phyloP scores from a whole-genome alignment of 2,888 invertebrate species.

The Lasius platythorax region DNA sequence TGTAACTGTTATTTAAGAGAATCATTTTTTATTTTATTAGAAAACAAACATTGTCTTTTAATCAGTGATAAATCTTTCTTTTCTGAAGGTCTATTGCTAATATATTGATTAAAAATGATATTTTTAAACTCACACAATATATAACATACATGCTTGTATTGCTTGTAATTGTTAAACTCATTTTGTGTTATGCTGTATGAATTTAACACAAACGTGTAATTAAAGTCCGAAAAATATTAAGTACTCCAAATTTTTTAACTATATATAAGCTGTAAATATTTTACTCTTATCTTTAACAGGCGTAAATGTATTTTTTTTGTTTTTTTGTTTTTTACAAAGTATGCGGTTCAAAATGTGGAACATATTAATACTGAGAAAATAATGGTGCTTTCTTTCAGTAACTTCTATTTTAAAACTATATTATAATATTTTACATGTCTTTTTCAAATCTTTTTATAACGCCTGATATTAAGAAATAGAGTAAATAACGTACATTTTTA shows the following conservation, averaged over 20 bases:
- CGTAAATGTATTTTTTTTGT: background rate
- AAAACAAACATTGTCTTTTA: background rate
- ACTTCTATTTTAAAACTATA: background rate
- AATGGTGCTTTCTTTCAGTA: background rate
- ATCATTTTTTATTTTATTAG: background rate
- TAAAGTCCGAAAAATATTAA: background rate
- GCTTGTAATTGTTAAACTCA: background rate
- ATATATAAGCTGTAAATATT: background rate
- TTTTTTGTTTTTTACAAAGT: background rate
- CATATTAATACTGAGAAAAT: background rate
- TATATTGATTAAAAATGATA: background rate
- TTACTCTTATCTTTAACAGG: background rate
- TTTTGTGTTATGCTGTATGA: background rate
- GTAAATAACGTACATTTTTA: background rate
- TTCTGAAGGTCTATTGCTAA: background rate
- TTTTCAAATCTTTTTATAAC: background rate
- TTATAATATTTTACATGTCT: background rate
- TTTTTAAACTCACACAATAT: background rate
- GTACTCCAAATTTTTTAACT: background rate
- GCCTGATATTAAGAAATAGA: background rate
- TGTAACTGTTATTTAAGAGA: background rate
- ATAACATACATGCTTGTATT: background rate
- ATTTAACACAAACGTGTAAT: background rate
- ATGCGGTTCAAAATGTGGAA: background rate
- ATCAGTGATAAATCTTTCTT: background rate